Evolutionary conservation across 2,888 invertebrate genomes (phyloP).

Genomic region (Boloria selene): DNA sequence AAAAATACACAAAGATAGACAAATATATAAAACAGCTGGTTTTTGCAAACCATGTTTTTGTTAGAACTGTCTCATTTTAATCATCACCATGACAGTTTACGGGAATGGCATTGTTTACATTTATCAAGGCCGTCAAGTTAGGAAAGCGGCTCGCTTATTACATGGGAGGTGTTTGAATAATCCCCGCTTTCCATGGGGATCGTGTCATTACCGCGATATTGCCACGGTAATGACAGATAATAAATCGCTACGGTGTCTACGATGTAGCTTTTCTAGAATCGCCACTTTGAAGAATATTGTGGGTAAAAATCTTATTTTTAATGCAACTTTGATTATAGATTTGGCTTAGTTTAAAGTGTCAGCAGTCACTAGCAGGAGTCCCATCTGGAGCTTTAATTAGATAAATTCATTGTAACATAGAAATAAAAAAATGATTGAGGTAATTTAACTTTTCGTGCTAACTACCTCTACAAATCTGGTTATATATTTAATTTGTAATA

Average conservation of each 20-base stretch:
- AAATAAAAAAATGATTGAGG: too few relatives aligned
- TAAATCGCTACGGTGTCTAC: slow-evolving; percentile 55
- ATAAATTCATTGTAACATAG: too few relatives aligned
- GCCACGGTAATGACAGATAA: slow-evolving; percentile 62
- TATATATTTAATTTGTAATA: too few relatives aligned
- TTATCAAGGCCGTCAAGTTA: slow-evolving; percentile 36
- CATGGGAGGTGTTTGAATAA: slow-evolving; percentile 51
- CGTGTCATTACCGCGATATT: slow-evolving; percentile 67
- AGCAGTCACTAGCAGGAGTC: too few relatives aligned
- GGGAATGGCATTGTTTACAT: slow-evolving; percentile 34
- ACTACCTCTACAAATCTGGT: too few relatives aligned
- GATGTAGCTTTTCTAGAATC: slow-evolving; percentile 43
- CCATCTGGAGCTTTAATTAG: too few relatives aligned
- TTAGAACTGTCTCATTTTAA: slow-evolving; percentile 21
- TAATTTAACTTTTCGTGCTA: too few relatives aligned
- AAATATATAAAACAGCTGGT: slow-evolving; percentile 5
- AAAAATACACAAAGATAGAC: slow-evolving; percentile 39
- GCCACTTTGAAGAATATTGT: slow-evolving; percentile 3
- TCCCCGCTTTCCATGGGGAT: slow-evolving; percentile 52
- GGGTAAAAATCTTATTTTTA: neutral
- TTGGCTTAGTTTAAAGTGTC: too few relatives aligned
- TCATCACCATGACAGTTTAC: slow-evolving; percentile 22
- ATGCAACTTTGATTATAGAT: too few relatives aligned
- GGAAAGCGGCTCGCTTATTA: slow-evolving; percentile 47
- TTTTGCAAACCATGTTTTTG: slow-evolving; percentile 6